Evolutionary conservation across 2,113 vertebrate genomes (phyloP).

Genomic region (Ammodytes marinus): DNA sequence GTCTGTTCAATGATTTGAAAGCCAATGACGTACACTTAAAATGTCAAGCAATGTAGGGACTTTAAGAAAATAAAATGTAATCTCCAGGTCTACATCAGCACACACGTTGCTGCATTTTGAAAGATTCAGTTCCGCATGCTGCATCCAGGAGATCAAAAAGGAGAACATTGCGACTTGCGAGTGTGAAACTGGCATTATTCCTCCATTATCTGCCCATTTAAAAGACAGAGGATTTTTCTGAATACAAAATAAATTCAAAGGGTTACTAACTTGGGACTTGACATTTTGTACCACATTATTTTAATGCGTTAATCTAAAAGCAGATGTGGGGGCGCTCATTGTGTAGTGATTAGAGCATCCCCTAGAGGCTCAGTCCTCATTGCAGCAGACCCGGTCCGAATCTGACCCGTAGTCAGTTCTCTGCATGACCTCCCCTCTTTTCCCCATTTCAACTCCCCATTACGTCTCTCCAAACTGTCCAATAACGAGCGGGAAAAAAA

Average conservation of each 20-base stretch:
- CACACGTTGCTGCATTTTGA: constrained; percentile 12
- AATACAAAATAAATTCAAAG: constrained; percentile 6
- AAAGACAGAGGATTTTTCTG: constrained; percentile 11
- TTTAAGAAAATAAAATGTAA: background rate
- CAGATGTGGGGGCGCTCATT: background rate
- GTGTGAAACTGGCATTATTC: constrained; percentile 4
- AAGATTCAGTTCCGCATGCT: constrained; percentile 17
- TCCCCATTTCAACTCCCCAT: no score
- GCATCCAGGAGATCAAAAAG: background rate
- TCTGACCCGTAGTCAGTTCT: no score
- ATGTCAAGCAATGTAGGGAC: background rate
- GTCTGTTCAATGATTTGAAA: constrained; percentile 1
- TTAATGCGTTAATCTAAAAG: constrained; percentile 19
- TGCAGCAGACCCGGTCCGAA: no score
- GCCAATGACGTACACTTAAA: constrained; percentile 8
- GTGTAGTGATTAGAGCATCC: no score
- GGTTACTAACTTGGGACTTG: background rate
- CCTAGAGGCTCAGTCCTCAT: no score
- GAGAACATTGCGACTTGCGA: background rate
- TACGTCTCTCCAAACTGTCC: no score
- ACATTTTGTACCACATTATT: constrained; percentile 5
- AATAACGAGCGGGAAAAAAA: no score
- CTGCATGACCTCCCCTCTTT: no score
- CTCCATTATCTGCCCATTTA: background rate
- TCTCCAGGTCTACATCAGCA: background rate